phyloP scores from a whole-genome alignment of 2,113 vertebrate species.

The Irena cyanogastra region DNA sequence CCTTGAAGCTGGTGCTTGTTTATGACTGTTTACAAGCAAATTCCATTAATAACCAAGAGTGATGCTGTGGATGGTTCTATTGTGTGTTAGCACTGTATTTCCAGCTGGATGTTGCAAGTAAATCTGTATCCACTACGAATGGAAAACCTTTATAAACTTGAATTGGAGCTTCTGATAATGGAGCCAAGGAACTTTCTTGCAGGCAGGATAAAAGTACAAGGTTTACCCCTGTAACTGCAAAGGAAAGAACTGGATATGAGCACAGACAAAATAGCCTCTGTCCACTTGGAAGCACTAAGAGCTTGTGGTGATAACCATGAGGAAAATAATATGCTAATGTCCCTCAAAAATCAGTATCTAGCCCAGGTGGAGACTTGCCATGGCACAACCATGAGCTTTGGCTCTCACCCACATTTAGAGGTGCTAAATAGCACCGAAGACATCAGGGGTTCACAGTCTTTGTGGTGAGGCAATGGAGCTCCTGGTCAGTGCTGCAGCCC shows the following conservation, averaged over 20 bases:
- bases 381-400: background rate
- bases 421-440: background rate
- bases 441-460: fast-evolving
- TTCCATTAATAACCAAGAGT: background rate
- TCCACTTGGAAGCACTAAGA: background rate
- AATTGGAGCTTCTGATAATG: background rate
- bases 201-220: background rate
- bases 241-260: background rate
- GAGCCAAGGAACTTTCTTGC: background rate
- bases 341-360: background rate
- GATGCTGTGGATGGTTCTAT: too few relatives aligned
- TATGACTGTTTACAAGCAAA: background rate
- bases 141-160: background rate
- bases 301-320: background rate
- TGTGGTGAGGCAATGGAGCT: background rate
- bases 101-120: background rate
- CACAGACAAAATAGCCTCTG: background rate
- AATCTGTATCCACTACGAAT: background rate
- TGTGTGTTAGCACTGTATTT: background rate
- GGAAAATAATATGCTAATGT: background rate
- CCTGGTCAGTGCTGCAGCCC: background rate
- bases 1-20: background rate
- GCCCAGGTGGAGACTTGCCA: background rate
- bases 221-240: background rate
- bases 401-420: background rate